Evolutionary conservation across 2,797 vertebrate genomes (phyloP).

Genomic region (Ctenopoma multispine): DNA sequence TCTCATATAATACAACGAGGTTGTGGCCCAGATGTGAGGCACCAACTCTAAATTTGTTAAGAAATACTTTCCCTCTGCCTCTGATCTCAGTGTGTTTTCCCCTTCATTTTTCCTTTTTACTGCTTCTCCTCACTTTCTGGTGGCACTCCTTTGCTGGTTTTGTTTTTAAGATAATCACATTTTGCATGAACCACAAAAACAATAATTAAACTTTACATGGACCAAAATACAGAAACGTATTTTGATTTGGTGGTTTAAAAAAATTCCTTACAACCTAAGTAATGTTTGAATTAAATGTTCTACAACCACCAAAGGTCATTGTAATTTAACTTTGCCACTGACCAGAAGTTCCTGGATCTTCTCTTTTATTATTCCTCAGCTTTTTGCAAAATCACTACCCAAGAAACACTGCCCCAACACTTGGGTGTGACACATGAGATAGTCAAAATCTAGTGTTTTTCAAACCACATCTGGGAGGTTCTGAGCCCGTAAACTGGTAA

Average conservation of each 20-base stretch:
- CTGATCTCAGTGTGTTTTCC: slow-evolving; percentile 39
- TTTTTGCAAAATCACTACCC: slow-evolving; percentile 21
- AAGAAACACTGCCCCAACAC: not conserved
- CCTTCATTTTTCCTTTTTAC: slow-evolving; percentile 37
- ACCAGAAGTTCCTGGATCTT: not conserved
- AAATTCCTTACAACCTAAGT: not conserved
- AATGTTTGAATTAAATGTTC: not conserved
- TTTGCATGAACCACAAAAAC: slow-evolving; percentile 36
- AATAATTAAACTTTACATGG: slow-evolving; percentile 26
- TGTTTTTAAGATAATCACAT: slow-evolving; percentile 14
- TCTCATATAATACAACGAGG: slow-evolving; percentile 66
- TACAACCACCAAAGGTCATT: not conserved
- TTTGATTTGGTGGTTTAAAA: not conserved
- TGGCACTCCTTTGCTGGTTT: not conserved
- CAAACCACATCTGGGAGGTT: slow-evolving; percentile 58
- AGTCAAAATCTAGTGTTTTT: slow-evolving; percentile 37
- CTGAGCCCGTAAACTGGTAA: slow-evolving; percentile 40
- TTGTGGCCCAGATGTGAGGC: slow-evolving; percentile 79
- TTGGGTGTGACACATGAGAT: slow-evolving; percentile 41
- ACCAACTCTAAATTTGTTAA: slow-evolving; percentile 59
- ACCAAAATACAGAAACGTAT: slow-evolving; percentile 6
- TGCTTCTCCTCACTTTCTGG: slow-evolving; percentile 4
- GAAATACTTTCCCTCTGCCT: slow-evolving; percentile 67
- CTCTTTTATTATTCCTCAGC: slow-evolving; percentile 29
- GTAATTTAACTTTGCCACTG: slow-evolving; percentile 9